A percentile compares a stretch with the other conserved stretches of the same genome.
Evolutionary conservation across 2,888 invertebrate genomes (phyloP).

Genomic region (Cheilosia scutellata): DNA sequence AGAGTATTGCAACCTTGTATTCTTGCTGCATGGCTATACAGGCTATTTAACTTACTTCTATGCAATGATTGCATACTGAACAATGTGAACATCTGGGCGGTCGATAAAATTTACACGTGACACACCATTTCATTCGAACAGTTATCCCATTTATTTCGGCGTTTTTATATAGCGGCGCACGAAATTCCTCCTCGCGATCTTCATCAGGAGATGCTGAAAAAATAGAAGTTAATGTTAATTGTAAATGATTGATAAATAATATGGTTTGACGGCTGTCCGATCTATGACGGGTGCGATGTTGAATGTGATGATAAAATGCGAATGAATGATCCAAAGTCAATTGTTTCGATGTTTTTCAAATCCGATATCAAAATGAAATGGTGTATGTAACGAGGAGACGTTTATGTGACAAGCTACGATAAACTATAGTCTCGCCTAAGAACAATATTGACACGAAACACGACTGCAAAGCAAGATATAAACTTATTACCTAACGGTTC

Average conservation of each 20-base stretch:
- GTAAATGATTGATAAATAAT: conserved; percentile 39
- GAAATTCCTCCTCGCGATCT: conserved; percentile 98
- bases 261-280: background rate
- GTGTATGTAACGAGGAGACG: background rate
- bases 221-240: conserved; percentile 72
- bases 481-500: background rate
- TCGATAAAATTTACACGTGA: conserved; percentile 99
- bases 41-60: conserved; percentile 88
- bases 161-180: conserved; percentile 97
- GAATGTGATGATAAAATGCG: conserved; percentile 1
- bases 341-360: background rate
- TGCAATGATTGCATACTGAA: conserved; percentile 99
- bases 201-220: conserved; percentile 95
- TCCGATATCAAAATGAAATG: background rate
- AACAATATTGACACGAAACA: no score
- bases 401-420: no score
- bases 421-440: no score
- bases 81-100: conserved; percentile 99
- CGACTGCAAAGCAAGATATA: no score
- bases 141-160: conserved; percentile 99
- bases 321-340: background rate
- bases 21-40: no score
- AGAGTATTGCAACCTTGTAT: no score
- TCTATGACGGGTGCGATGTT: background rate
- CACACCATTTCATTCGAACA: conserved; percentile 99